Evolutionary conservation across 2,888 invertebrate species (phyloP), one percentile per base, ranked within the genome.

Genomic region (Girardia tigrina): DNA sequence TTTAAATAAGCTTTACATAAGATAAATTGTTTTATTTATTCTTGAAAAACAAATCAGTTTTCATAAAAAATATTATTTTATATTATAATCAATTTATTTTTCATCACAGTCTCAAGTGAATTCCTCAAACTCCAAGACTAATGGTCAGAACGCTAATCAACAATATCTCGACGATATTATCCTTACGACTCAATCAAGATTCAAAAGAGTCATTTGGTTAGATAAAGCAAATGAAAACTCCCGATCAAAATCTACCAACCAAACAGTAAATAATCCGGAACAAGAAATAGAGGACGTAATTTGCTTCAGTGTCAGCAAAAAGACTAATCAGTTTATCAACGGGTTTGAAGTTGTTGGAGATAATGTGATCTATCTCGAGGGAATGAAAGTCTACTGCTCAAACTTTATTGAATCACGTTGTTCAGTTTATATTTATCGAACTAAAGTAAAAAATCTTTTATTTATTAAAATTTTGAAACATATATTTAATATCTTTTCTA

Each of bases 181-280:
- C n/a, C 56, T 56, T 4, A 56, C 56, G 2, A 56, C 56, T 16
- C 56, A 56, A 56, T 56, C 56, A 56, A n/a, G 56, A 56, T 56
- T 56, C n/a, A 56, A 56, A 56, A 56, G 56, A 56, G 56, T 56
- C 2, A 56, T 56, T 56, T 56, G 56, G 56, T 56, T 56, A 56
- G 56, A 56, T n/a, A 56, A 16, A 56, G 4, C 8, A 20, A n/a
- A 4, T 12, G 56, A 56, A 4, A 56, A 56, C n/a, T n/a, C 56
- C 4, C n/a, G n/a, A 56, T 23, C n/a, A n/a, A 56, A 56, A 56
- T 16, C n/a, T 8, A n/a, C 4, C 23, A 23, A 56, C n/a, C 56
- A 56, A 56, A 23, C 36, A 8, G 36, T 36, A 12, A 36, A 36
- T 16, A 36, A 12, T 16, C 12, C 8, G n/a, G 56, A 56, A 56